phyloP scores from a whole-genome alignment of 2,797 vertebrate genomes.

The Crax fasciolata region DNA sequence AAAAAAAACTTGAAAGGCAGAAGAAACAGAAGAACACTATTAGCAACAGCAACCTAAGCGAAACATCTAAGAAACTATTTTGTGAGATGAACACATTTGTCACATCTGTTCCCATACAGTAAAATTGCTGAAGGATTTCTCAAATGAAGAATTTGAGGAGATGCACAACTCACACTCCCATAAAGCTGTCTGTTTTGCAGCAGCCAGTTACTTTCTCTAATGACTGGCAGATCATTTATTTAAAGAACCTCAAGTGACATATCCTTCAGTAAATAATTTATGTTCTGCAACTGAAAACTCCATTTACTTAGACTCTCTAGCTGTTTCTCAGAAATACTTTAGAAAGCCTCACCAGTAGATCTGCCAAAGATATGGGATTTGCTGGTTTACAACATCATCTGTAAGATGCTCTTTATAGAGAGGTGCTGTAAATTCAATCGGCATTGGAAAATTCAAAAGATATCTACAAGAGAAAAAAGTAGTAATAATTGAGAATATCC shows the following conservation, averaged over 20 bases:
- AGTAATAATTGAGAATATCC: not conserved
- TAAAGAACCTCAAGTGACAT: not conserved
- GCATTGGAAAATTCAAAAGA: constrained; percentile 89
- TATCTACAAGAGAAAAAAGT: constrained; percentile 79
- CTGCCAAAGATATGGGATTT: constrained; percentile 91
- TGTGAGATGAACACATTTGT: not conserved
- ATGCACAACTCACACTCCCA: not conserved
- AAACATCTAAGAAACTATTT: not conserved
- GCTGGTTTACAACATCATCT: constrained; percentile 85
- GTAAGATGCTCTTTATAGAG: constrained; percentile 86
- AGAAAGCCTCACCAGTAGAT: constrained; percentile 89
- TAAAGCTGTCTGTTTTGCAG: constrained; percentile 3
- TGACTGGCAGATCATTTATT: not conserved
- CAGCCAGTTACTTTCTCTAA: not conserved
- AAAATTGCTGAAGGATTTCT: constrained; percentile 9
- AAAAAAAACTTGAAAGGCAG: not conserved
- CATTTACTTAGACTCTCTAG: not conserved
- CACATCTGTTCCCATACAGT: not conserved
- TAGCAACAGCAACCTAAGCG: not conserved
- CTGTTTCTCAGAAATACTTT: constrained; percentile 13
- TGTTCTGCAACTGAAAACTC: not conserved
- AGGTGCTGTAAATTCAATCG: constrained; percentile 84
- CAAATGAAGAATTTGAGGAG: not conserved
- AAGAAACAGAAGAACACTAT: not conserved
- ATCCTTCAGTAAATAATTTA: not conserved